A percentile compares a stretch with the other conserved stretches of the same genome.
phyloP scores from a whole-genome alignment of 2,113 vertebrate species.

The Tragelaphus imberbis region DNA sequence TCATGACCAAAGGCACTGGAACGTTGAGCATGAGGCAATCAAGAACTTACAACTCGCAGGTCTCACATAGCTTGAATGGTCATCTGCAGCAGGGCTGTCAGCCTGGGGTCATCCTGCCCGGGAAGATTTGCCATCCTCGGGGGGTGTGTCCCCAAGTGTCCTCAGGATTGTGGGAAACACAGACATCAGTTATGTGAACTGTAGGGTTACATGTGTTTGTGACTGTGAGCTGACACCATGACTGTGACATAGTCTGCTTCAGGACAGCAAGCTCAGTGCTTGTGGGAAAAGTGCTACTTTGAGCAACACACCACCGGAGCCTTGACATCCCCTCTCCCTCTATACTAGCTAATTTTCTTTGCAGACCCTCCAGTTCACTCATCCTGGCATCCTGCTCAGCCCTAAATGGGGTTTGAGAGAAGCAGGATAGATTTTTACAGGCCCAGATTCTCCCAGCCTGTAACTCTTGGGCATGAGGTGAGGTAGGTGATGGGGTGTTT shows the following conservation, averaged over 20 bases:
- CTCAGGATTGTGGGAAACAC: too few relatives aligned
- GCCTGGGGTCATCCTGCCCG: too few relatives aligned
- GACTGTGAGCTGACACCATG: too few relatives aligned
- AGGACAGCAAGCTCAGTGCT: not conserved
- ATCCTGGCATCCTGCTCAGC: not conserved
- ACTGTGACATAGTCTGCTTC: not conserved
- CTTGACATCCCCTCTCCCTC: accelerated
- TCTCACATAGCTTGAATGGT: too few relatives aligned
- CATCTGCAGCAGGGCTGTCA: too few relatives aligned
- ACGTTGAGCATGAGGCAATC: too few relatives aligned
- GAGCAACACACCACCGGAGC: not conserved
- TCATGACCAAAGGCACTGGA: too few relatives aligned
- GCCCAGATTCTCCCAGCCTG: not conserved
- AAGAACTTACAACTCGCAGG: too few relatives aligned
- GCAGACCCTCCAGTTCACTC: not conserved
- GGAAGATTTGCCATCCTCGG: too few relatives aligned
- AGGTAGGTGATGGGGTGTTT: not conserved
- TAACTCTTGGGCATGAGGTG: not conserved
- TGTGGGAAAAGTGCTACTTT: not conserved
- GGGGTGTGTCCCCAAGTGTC: too few relatives aligned
- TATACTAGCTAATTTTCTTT: not conserved
- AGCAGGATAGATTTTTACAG: not conserved
- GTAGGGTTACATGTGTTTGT: not conserved
- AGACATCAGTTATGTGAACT: not conserved
- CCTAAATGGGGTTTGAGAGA: not conserved